These are phyloP conservation scores for Gobio occitaniae DNA, from an alignment of 2,797 vertebrate species.

Conservation along the genomic window DNA sequence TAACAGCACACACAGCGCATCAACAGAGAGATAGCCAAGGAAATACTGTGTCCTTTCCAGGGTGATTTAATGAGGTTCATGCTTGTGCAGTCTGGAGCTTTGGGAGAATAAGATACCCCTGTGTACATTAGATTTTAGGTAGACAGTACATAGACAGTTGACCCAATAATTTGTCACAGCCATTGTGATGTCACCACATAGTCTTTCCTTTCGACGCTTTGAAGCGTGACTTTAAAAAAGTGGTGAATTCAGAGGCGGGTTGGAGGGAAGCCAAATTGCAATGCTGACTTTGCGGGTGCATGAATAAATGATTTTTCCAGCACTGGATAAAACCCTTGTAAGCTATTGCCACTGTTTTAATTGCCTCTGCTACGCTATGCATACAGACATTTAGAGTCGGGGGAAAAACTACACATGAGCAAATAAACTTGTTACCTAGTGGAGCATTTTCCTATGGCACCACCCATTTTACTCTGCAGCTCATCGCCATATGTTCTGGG, in stretches of 20 bases:
- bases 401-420: constrained; percentile 34
- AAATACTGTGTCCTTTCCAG: constrained; percentile 5
- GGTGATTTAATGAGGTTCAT: constrained; percentile 41
- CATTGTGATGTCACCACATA: constrained; percentile 19
- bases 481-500: constrained; percentile 22
- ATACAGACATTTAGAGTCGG: constrained; percentile 27
- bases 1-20: constrained; percentile 9
- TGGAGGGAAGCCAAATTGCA: constrained; percentile 59
- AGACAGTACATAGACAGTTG: constrained; percentile 33
- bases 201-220: not conserved
- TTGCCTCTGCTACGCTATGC: constrained; percentile 55
- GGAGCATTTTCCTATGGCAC: constrained; percentile 19
- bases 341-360: constrained; percentile 59
- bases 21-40: constrained; percentile 19
- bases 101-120: constrained; percentile 9
- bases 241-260: constrained; percentile 42
- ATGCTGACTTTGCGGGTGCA: constrained; percentile 52
- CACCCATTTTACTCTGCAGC: constrained; percentile 12
- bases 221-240: constrained; percentile 50
- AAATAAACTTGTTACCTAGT: constrained; percentile 44
- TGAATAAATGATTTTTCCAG: constrained; percentile 62
- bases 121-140: constrained; percentile 20
- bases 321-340: constrained; percentile 53
- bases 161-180: constrained; percentile 43
- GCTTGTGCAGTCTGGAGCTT: constrained; percentile 35